These are phyloP conservation scores for Oplegnathus fasciatus DNA, from an alignment of 2,113 vertebrate species.

Conservation along the genomic window DNA sequence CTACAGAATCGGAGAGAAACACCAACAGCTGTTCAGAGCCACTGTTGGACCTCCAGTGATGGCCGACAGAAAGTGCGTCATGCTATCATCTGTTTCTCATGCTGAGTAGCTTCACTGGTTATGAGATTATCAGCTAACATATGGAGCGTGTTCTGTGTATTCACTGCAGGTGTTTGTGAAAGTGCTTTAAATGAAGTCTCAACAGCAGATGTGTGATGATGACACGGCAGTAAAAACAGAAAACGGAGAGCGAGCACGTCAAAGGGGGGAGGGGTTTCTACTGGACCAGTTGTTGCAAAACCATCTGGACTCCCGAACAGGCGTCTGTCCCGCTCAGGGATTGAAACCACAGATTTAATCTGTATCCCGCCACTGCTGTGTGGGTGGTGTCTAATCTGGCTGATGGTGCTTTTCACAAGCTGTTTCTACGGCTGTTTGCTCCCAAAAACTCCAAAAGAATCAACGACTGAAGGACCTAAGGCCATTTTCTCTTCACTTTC, in stretches of 20 bases:
- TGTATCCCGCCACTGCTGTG: constrained; percentile 11
- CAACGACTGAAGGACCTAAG: neutral
- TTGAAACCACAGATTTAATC: constrained; percentile 64
- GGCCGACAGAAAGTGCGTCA: neutral
- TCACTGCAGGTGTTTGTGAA: neutral
- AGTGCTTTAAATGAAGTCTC: neutral
- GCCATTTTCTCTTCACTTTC: neutral
- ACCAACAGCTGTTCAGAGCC: neutral
- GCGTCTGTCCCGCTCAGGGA: constrained; percentile 33
- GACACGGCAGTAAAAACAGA: constrained; percentile 3
- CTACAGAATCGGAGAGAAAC: neutral
- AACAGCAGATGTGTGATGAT: constrained; percentile 31
- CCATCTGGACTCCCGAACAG: constrained; percentile 60
- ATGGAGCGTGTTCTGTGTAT: neutral
- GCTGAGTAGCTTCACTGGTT: neutral
- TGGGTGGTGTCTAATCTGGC: constrained; percentile 54
- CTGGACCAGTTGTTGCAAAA: constrained; percentile 24
- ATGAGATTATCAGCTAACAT: neutral
- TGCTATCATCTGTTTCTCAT: neutral
- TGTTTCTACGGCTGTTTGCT: neutral
- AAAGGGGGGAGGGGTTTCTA: neutral
- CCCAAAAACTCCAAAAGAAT: neutral
- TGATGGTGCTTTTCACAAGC: constrained; percentile 68
- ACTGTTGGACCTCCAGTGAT: neutral
- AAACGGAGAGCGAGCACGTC: neutral